Conservation (phyloP, 2,113 vertebrate species). For the Gymnobelideus leadbeateri region DNA sequence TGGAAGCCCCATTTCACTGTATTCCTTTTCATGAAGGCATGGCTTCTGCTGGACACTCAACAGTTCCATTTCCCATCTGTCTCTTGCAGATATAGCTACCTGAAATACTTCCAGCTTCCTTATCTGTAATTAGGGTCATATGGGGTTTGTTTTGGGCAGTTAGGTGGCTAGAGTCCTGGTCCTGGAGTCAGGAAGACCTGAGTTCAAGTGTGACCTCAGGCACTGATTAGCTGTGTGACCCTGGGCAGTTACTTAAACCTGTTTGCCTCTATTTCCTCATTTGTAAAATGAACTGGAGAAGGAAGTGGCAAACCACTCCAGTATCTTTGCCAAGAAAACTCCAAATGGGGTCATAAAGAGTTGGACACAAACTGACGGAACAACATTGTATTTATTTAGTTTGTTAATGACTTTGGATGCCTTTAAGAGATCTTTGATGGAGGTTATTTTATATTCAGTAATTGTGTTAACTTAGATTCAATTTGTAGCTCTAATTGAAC, state of each 20-base stretch:
- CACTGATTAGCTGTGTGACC: background rate
- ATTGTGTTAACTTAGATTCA: background rate
- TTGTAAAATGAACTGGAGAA: background rate
- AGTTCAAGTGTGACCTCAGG: background rate
- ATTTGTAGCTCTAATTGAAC: background rate
- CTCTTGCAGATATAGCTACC: background rate
- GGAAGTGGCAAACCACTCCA: background rate
- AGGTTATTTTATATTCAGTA: background rate
- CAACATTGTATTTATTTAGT: background rate
- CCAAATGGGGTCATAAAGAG: background rate
- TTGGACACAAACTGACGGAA: background rate
- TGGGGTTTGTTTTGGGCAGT: background rate
- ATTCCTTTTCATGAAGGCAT: background rate
- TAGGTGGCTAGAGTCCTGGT: background rate
- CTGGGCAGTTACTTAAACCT: background rate
- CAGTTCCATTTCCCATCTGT: background rate
- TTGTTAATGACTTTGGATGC: background rate
- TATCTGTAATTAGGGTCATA: background rate
- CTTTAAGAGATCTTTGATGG: background rate
- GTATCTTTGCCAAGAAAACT: background rate
- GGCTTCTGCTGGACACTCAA: background rate
- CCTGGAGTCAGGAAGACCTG: background rate
- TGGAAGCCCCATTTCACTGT: background rate
- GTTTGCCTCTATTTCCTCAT: background rate
- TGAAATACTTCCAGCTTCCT: background rate